phyloP scores from a whole-genome alignment of 2,888 invertebrate species.

The Arge pagana region DNA sequence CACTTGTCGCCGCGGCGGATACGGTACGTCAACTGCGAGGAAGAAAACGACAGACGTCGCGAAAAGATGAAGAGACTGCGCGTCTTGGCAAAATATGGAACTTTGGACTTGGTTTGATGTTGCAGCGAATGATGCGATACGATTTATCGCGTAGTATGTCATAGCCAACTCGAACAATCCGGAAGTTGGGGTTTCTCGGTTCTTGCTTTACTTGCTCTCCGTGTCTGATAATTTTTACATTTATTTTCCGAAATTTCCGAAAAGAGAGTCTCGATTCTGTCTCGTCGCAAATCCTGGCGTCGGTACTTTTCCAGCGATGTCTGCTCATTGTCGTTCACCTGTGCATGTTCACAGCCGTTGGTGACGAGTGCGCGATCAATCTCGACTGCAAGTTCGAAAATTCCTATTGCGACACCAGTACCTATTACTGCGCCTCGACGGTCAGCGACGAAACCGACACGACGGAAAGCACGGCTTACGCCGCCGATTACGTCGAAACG shows the following conservation, averaged over 20 bases:
- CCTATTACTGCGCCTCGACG: background rate
- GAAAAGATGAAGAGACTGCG: no score
- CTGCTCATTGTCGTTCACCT: no score
- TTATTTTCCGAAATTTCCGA: no score
- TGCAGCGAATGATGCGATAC: background rate
- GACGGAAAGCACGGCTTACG: background rate
- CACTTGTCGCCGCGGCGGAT: slow-evolving; percentile 42
- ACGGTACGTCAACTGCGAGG: no score
- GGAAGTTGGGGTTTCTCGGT: background rate
- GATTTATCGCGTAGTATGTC: background rate
- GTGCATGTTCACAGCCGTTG: slow-evolving; percentile 28
- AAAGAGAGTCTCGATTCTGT: no score
- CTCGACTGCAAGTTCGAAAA: slow-evolving; percentile 39
- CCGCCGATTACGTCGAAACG: background rate
- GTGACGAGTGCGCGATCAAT: slow-evolving; percentile 36
- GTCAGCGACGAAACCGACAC: background rate
- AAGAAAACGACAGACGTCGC: no score
- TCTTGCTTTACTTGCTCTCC: background rate
- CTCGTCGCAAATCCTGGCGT: no score
- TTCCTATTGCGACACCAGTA: slow-evolving; percentile 30
- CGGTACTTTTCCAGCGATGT: no score
- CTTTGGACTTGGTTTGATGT: slow-evolving; percentile 16
- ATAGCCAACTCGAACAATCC: no score
- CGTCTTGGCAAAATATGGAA: no score
- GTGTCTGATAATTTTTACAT: slow-evolving; percentile 8